phyloP scores from a whole-genome alignment of 2,888 invertebrate species.

The Agonum fuliginosum region DNA sequence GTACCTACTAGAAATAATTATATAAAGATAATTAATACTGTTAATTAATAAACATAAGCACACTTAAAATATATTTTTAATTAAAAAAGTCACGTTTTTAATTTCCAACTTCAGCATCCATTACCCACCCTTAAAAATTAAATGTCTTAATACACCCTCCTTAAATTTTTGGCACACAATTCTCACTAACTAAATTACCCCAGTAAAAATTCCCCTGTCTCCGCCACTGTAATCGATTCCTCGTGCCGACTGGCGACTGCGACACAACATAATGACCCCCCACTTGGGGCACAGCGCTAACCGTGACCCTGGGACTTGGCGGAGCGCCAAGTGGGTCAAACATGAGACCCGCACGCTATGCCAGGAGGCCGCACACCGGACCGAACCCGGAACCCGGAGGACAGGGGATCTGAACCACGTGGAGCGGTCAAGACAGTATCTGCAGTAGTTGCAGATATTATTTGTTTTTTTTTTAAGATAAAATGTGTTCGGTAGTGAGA shows the following conservation, averaged over 20 bases:
- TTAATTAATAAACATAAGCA: no score
- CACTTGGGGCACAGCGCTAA: constrained; percentile 15
- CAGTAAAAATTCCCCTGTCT: neutral
- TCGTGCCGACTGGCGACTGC: no score
- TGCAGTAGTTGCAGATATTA: no score
- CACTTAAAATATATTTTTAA: neutral
- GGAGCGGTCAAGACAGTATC: no score
- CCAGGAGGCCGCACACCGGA: neutral
- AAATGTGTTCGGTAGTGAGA: no score
- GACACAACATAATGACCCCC: constrained; percentile 4
- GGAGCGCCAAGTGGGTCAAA: constrained; percentile 49
- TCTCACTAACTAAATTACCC: neutral
- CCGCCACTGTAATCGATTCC: constrained; percentile 9
- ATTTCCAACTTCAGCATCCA: neutral
- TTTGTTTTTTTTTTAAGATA: no score
- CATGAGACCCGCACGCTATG: constrained; percentile 12
- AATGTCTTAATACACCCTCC: neutral
- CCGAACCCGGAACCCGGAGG: neutral
- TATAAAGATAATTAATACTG: no score
- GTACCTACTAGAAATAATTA: no score
- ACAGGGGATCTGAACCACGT: no score
- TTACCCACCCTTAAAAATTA: no score
- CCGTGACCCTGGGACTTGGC: constrained; percentile 64
- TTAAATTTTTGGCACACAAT: neutral
- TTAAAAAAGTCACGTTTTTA: neutral